These are phyloP conservation scores for Limanda limanda DNA, from an alignment of 2,113 vertebrate species.

Conservation along the genomic window DNA sequence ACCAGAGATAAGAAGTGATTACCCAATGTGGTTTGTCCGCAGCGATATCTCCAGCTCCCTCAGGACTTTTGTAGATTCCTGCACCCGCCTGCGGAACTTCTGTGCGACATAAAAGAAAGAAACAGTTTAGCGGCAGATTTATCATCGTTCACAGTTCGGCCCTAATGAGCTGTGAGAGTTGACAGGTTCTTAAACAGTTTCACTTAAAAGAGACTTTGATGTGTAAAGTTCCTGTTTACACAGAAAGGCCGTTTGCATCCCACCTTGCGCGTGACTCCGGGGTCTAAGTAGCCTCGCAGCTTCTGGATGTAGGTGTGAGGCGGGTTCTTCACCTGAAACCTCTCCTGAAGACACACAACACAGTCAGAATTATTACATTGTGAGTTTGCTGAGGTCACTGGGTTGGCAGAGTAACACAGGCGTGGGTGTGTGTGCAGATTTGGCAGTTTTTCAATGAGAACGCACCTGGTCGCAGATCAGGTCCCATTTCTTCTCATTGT, in stretches of 20 bases:
- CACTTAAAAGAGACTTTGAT: neutral
- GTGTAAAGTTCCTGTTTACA: neutral
- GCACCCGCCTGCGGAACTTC: constrained; percentile 95
- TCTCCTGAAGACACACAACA: constrained; percentile 83
- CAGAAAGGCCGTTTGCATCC: constrained; percentile 21
- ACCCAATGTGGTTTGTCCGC: constrained; percentile 98
- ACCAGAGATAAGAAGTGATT: constrained; percentile 61
- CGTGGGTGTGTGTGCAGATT: constrained; percentile 13
- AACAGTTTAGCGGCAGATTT: constrained; percentile 10
- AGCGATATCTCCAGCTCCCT: constrained; percentile 97
- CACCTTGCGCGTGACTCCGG: constrained; percentile 93
- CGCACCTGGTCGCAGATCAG: constrained; percentile 96
- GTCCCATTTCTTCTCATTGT: constrained; percentile 99
- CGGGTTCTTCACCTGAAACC: constrained; percentile 97
- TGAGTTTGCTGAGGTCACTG: neutral
- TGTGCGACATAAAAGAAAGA: constrained; percentile 71
- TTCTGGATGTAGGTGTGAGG: constrained; percentile 97
- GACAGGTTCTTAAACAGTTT: neutral
- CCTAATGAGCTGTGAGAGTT: neutral
- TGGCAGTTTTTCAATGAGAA: neutral
- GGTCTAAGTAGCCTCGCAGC: constrained; percentile 93
- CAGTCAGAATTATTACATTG: neutral
- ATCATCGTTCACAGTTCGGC: neutral
- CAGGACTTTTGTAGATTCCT: constrained; percentile 95
- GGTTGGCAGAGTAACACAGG: neutral